A percentile compares a stretch with the other conserved stretches of the same genome.
phyloP scores from a whole-genome alignment of 2,113 vertebrate genomes.

The Thomomys bottae region DNA sequence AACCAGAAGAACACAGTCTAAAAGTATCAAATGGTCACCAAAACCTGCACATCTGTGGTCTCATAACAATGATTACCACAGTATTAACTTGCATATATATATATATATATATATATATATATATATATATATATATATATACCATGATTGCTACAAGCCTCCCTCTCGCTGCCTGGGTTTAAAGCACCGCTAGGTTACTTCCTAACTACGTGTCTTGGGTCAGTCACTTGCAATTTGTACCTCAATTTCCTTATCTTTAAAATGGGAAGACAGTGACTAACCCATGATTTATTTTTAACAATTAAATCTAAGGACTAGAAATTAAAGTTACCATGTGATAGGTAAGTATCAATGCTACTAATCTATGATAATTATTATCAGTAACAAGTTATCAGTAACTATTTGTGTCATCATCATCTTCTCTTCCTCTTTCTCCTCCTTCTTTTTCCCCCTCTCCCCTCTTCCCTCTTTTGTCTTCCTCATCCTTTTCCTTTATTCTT shows the following conservation, averaged over 20 bases:
- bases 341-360: not conserved
- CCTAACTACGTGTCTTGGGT: not conserved
- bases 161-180: not conserved
- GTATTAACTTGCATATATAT: not conserved
- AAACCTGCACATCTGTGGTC: not conserved
- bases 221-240: not conserved
- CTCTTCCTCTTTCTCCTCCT: too few species aligned
- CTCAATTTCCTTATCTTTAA: conserved; percentile 27
- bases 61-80: not conserved
- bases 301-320: not conserved
- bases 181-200: not conserved
- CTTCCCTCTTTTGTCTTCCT: too few species aligned
- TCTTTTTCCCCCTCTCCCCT: too few species aligned
- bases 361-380: not conserved
- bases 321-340: not conserved
- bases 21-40: conserved; percentile 4
- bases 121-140: not conserved
- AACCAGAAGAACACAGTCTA: not conserved
- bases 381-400: not conserved
- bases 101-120: not conserved
- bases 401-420: not conserved
- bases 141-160: not conserved
- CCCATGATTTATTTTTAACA: not conserved
- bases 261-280: not conserved
- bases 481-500: too few species aligned